Conservation (phyloP, 2,888 invertebrate species). For the Morpho achilles region DNA sequence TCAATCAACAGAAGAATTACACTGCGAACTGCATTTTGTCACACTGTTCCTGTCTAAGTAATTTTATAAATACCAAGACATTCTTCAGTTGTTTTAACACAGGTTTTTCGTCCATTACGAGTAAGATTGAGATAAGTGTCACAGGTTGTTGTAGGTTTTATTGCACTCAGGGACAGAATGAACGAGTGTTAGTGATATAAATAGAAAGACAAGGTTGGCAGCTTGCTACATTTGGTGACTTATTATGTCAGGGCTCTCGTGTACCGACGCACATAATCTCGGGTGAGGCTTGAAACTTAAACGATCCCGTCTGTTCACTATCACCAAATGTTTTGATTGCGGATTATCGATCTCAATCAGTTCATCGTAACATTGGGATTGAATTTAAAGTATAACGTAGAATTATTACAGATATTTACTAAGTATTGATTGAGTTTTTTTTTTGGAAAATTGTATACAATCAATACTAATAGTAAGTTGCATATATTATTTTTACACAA, state of each 20-base stretch:
- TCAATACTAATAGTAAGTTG: no score
- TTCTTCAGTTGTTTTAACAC: slow-evolving; percentile 28
- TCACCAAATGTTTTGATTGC: slow-evolving; percentile 41
- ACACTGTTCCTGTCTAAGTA: slow-evolving; percentile 24
- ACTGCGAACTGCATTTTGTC: slow-evolving; percentile 16
- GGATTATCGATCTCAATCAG: slow-evolving; percentile 19
- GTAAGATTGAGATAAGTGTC: slow-evolving; percentile 39
- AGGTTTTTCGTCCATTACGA: slow-evolving; percentile 30
- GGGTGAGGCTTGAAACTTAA: slow-evolving; percentile 39
- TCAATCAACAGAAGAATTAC: slow-evolving; percentile 21
- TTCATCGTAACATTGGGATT: not conserved
- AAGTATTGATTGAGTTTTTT: no score
- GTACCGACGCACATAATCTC: slow-evolving; percentile 40
- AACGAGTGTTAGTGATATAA: slow-evolving; percentile 49
- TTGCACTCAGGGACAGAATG: slow-evolving; percentile 40
- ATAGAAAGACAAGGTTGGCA: slow-evolving; percentile 70
- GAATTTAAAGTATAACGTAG: not conserved
- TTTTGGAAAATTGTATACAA: no score
- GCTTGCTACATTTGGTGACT: slow-evolving; percentile 71
- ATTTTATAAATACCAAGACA: slow-evolving; percentile 30
- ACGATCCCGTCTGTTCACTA: slow-evolving; percentile 51
- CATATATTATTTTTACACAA: no score
- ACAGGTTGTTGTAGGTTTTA: slow-evolving; percentile 39
- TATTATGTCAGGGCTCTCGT: slow-evolving; percentile 66
- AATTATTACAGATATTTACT: no score